Evolutionary conservation across 53 echinoderm and acorn worm genomes (phyloP).

Genomic region (Arbacia lixula): DNA sequence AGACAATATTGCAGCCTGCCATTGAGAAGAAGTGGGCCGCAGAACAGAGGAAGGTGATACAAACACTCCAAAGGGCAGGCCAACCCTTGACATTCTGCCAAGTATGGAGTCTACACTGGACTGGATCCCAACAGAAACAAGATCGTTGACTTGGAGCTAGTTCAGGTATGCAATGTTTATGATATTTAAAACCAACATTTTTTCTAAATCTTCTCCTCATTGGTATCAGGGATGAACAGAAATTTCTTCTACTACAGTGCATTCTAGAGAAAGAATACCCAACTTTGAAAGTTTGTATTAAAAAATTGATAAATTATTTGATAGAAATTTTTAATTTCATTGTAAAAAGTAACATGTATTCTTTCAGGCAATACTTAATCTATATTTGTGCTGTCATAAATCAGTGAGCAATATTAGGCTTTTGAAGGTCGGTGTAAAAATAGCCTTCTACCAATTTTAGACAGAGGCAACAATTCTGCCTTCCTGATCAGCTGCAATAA

Average conservation of each 20-base stretch:
- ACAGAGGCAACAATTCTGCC: too few species aligned
- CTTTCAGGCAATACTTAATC: too few species aligned
- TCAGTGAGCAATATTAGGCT: too few species aligned
- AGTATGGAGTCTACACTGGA: constrained; percentile 57
- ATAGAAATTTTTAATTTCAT: background rate
- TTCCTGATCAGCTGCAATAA: too few species aligned
- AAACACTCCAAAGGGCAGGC: background rate
- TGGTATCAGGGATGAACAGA: too few species aligned
- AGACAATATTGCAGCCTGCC: background rate
- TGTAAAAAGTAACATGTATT: too few species aligned
- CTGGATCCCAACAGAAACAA: constrained; percentile 55
- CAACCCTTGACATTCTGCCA: constrained; percentile 50
- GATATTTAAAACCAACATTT: background rate
- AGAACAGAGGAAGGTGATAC: background rate
- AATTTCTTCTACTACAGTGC: background rate
- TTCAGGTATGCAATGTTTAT: constrained; percentile 51
- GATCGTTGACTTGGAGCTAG: constrained; percentile 58
- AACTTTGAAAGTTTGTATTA: too few species aligned
- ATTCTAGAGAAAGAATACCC: background rate
- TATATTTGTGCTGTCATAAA: too few species aligned
- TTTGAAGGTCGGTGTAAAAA: too few species aligned
- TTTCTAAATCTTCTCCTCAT: too few species aligned
- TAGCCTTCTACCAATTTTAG: too few species aligned
- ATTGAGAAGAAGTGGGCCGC: constrained; percentile 1
- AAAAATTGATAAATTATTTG: too few species aligned